Evolutionary conservation across 2,888 invertebrate genomes (phyloP), one percentile per base, ranked within the genome.

Genomic region (Rhagophthalmus giganteus): DNA sequence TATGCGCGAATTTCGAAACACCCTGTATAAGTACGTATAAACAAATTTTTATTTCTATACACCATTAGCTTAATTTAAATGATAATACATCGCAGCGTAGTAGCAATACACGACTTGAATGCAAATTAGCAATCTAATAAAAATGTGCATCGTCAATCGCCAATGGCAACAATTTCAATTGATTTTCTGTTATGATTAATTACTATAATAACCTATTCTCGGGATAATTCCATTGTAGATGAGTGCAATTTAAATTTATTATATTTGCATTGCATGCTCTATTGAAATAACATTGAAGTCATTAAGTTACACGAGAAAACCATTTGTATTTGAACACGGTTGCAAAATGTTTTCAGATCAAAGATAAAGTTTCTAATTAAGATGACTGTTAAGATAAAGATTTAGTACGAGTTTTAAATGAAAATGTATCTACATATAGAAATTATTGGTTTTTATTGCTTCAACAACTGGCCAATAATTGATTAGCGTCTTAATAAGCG

Each of bases 341-440:
- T 39, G 39, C 39, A 20, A 39, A 28, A 39, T 14, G 30, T 24
- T 24, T 32, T 20, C 9, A 41, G 40, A 41, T 41, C 13, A 1
- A 8, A 30, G 39, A 41, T 32, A 41, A 32, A 11, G 8, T 25
- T 13, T 41, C 31, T 41, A 41, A 41, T 41, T 41, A 41, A 41
- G 32, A 32, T 15, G 20, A 41, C 30, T 28, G 30, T 30, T 14
- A 9, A 7, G 37, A 8, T 28, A 16, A 8, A 8, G 10, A 28
- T 39, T 38, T 27, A 13, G n/a, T 37, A 7, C 8, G 8, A 28
- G 26, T 5, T 33, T 14, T 8, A 32, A 12, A 8, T 10, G 11
- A 24, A 3, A 37, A 25, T 2, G 24, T 26, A 5, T 20, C n/a
- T n/a, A n/a, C 4, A 7, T 20, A 5, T 7, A 20, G 7, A 20